phyloP scores from a whole-genome alignment of 2,888 invertebrate genomes.

The Epirrhoe alternata region DNA sequence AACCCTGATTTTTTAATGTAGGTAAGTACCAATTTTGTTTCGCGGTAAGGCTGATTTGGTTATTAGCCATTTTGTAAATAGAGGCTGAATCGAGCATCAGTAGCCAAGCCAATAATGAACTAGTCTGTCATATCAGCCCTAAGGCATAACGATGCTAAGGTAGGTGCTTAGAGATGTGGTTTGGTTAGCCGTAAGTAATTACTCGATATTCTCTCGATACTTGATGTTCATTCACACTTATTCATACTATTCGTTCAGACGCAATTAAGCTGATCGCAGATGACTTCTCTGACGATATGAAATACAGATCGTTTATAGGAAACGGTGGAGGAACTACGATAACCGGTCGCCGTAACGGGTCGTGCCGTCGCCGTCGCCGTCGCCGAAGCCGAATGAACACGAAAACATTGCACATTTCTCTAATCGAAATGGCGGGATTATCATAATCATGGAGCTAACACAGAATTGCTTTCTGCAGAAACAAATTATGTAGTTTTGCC shows the following conservation, averaged over 20 bases:
- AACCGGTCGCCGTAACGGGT: constrained; percentile 53
- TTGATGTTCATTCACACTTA: constrained; percentile 1
- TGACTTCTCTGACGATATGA: constrained; percentile 47
- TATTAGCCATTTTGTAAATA: constrained; percentile 38
- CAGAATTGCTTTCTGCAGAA: constrained; percentile 7
- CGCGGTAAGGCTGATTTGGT: constrained; percentile 28
- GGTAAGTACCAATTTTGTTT: constrained; percentile 15
- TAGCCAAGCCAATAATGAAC: constrained; percentile 36
- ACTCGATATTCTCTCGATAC: too few relatives aligned
- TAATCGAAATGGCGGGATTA: constrained; percentile 24
- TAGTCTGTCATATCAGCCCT: constrained; percentile 37
- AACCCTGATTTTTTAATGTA: constrained; percentile 16
- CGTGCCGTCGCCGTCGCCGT: constrained; percentile 57
- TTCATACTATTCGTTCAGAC: constrained; percentile 64
- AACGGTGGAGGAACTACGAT: constrained; percentile 59
- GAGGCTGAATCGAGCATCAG: constrained; percentile 42
- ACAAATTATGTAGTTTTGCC: constrained; percentile 1
- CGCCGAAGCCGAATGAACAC: constrained; percentile 31
- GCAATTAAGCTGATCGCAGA: constrained; percentile 55
- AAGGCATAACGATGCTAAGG: constrained; percentile 43
- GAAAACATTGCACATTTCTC: constrained; percentile 35
- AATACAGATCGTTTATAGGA: constrained; percentile 67
- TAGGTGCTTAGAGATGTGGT: constrained; percentile 46
- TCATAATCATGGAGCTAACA: constrained; percentile 10
- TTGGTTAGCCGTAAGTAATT: constrained; percentile 58